A percentile compares a stretch with the other conserved stretches of the same genome.
These are phyloP conservation scores for Machaerirhynchus nigripectus DNA, from an alignment of 2,113 vertebrate species.

Conservation along the genomic window DNA sequence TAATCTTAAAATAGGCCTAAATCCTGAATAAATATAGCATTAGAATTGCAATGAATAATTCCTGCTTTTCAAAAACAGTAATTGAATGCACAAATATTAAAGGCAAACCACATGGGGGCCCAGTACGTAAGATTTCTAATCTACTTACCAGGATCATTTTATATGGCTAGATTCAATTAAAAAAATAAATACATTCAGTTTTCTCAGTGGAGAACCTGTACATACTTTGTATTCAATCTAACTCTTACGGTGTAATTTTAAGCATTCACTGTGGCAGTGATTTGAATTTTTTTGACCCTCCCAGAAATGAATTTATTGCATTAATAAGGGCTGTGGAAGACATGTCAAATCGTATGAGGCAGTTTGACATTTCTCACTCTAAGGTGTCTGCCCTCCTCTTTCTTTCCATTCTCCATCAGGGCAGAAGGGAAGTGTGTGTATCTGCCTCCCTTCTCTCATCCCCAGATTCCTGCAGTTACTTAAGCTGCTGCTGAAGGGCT, in stretches of 20 bases:
- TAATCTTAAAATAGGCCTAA: constrained; percentile 71
- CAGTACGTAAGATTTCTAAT: constrained; percentile 65
- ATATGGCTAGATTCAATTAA: constrained; percentile 65
- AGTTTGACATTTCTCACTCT: not conserved
- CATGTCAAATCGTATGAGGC: not conserved
- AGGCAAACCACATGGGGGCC: constrained; percentile 24
- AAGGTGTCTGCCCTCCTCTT: not conserved
- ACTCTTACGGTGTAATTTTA: constrained; percentile 32
- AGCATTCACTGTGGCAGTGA: not conserved
- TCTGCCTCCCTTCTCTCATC: not conserved
- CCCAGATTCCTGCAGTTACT: rapidly evolving
- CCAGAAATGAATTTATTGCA: not conserved
- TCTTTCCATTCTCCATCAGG: not conserved
- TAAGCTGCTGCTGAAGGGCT: not conserved
- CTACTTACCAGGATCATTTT: constrained; percentile 68
- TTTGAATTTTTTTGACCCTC: constrained; percentile 2
- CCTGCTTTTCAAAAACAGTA: constrained; percentile 54
- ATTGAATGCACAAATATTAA: constrained; percentile 52
- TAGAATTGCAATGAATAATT: constrained; percentile 54
- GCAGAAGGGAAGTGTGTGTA: not conserved
- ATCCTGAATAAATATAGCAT: constrained; percentile 67
- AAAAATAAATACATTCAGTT: constrained; percentile 58
- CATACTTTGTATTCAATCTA: constrained; percentile 40
- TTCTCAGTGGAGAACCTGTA: constrained; percentile 43
- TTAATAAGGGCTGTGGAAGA: not conserved